Conservation (phyloP, 2,113 vertebrate genomes). For the Willisornis vidua region DNA sequence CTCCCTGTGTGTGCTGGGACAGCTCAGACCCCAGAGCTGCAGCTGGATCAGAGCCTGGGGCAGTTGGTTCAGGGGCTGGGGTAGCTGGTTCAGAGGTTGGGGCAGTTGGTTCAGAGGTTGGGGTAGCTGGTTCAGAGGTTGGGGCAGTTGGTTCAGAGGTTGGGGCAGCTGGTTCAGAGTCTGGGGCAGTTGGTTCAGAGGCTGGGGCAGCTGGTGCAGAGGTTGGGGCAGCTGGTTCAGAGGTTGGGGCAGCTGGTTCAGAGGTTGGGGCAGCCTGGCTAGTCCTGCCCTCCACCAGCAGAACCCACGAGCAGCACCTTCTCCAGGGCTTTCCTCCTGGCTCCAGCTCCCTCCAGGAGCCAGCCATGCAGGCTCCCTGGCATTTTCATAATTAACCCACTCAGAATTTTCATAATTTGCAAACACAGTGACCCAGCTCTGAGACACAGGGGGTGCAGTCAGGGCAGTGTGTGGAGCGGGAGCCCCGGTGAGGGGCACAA, state of each 20-base stretch:
- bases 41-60: not conserved
- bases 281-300: not conserved
- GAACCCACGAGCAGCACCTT: constrained; percentile 25
- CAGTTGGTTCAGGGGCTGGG: no score
- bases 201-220: no score
- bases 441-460: constrained; percentile 50
- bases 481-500: not conserved
- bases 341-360: constrained; percentile 41
- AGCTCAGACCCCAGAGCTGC: not conserved
- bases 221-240: no score
- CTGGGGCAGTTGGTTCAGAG: no score
- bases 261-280: not conserved
- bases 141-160: no score
- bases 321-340: constrained; percentile 38
- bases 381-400: constrained; percentile 72
- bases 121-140: no score
- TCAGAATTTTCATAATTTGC: constrained; percentile 70
- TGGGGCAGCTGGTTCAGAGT: no score
- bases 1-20: not conserved
- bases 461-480: not conserved
- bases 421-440: constrained; percentile 62
- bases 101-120: no score
- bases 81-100: no score
- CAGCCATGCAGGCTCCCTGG: constrained; percentile 19
- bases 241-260: not conserved